phyloP scores from a whole-genome alignment of 2,113 vertebrate genomes.

The Variabilichromis moorii region DNA sequence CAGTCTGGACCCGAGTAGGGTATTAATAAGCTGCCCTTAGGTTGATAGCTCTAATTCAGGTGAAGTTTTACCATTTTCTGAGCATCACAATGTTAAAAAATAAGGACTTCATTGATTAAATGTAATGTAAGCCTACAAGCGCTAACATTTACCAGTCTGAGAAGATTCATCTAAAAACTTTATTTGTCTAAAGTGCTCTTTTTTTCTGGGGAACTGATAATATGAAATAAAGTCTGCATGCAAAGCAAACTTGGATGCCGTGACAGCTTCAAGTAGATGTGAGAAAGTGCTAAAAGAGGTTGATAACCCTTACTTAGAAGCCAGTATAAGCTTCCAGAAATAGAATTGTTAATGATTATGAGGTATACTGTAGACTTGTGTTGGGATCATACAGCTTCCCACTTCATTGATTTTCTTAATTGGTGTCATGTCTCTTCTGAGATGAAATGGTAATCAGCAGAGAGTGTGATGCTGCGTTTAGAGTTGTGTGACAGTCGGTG shows the following conservation, averaged over 20 bases:
- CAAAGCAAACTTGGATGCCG: background rate
- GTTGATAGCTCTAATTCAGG: background rate
- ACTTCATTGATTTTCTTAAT: conserved; percentile 8
- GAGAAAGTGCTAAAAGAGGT: background rate
- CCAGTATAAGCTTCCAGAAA: background rate
- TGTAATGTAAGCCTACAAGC: background rate
- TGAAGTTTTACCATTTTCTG: background rate
- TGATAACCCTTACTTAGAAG: background rate
- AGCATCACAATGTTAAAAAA: background rate
- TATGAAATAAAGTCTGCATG: background rate
- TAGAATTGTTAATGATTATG: background rate
- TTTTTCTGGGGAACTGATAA: background rate
- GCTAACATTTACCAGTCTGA: background rate
- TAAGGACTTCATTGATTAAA: background rate
- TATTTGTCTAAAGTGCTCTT: background rate
- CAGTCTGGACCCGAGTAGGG: background rate
- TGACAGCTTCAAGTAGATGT: background rate
- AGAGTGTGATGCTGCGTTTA: background rate
- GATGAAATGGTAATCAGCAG: conserved; percentile 1
- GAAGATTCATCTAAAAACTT: background rate
- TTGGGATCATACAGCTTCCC: background rate
- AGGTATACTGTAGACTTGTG: background rate
- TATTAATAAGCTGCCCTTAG: background rate
- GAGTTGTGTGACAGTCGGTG: background rate
- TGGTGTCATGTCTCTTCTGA: background rate